Percentiles rank a stretch among this genome's conserved stretches.
Evolutionary conservation across 2,888 invertebrate species (phyloP).

Genomic region (Steromphala cineraria): DNA sequence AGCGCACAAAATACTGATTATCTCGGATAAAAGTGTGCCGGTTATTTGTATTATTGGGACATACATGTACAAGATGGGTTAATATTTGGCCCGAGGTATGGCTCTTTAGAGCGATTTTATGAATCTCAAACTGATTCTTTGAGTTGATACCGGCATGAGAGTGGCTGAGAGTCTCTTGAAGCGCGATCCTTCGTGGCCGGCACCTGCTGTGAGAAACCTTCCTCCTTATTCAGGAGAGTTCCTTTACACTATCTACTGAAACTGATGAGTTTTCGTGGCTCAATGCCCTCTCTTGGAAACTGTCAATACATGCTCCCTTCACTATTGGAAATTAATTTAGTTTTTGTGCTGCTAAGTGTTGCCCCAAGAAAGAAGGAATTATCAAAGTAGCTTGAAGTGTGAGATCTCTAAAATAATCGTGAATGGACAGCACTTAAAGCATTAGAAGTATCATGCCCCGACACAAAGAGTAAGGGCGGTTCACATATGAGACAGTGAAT

Average conservation of each 20-base stretch:
- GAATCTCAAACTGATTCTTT: not conserved
- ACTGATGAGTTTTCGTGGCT: constrained; percentile 3
- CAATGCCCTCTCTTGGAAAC: not conserved
- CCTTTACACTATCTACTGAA: constrained; percentile 5
- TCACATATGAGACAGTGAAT: not conserved
- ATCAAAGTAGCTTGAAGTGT: constrained; percentile 7
- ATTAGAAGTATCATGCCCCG: not conserved
- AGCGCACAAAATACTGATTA: not conserved
- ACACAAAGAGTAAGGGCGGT: not conserved
- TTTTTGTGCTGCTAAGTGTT: not conserved
- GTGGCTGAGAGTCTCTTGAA: not conserved
- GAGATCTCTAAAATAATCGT: constrained; percentile 2
- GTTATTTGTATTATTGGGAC: not conserved
- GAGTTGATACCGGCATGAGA: not conserved
- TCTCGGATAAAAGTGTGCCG: not conserved
- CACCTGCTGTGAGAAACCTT: not conserved
- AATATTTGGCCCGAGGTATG: not conserved
- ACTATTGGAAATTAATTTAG: constrained; percentile 19
- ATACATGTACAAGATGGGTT: not conserved
- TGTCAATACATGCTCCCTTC: not conserved
- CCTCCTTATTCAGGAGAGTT: not conserved
- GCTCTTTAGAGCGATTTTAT: not conserved
- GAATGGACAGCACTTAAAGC: not conserved
- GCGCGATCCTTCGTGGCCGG: not conserved
- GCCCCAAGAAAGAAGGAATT: not conserved